Percentiles rank a stretch among this genome's conserved stretches.
Evolutionary conservation across 2,797 vertebrate species (phyloP).

Genomic region (Smutsia temminckii): DNA sequence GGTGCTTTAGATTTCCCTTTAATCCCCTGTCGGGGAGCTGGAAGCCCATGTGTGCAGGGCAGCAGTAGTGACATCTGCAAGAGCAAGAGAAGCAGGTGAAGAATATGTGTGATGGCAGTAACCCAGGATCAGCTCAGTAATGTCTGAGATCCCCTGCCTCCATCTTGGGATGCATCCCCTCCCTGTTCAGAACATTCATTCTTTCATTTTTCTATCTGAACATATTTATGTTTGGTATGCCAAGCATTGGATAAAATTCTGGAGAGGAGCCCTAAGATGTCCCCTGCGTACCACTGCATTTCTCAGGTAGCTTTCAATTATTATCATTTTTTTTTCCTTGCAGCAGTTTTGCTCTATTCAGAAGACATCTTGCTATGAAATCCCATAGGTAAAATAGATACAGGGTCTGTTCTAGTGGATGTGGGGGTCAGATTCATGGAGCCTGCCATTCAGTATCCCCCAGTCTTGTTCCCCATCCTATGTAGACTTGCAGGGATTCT

Average conservation of each 20-base stretch:
- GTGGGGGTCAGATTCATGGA: neutral
- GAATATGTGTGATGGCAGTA: fast-evolving
- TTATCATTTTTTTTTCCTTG: neutral
- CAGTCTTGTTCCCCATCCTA: neutral
- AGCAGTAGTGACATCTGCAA: neutral
- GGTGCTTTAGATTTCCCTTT: neutral
- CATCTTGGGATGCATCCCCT: neutral
- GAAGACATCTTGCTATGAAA: neutral
- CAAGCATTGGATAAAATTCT: neutral
- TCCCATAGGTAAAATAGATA: neutral
- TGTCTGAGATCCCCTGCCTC: neutral
- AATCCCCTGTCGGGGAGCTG: too few relatives aligned
- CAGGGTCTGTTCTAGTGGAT: neutral
- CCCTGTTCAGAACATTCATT: neutral
- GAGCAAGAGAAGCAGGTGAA: neutral
- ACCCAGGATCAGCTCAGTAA: neutral
- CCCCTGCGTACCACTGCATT: neutral
- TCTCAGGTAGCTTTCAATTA: neutral
- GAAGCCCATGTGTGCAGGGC: neutral
- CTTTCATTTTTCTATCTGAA: neutral
- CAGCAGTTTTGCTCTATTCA: neutral
- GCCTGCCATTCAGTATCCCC: neutral
- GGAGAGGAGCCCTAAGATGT: fast-evolving
- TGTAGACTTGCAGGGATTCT: neutral
- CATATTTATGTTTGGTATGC: neutral